These are phyloP conservation scores for Cephus sareptanus DNA, from an alignment of 2,888 invertebrate genomes.

Conservation along the genomic window DNA sequence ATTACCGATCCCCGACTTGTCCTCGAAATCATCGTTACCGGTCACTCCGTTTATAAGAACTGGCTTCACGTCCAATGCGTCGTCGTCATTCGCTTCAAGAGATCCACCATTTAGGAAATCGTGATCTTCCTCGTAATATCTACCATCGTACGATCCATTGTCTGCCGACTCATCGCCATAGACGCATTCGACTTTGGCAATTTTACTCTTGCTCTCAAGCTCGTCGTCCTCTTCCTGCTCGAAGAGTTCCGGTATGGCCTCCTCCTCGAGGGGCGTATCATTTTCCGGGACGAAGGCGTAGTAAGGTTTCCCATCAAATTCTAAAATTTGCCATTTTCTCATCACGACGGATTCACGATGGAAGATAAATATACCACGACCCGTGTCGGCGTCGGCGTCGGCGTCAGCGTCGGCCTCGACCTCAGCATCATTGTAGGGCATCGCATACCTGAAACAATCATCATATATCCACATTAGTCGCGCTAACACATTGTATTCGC, in stretches of 20 bases:
- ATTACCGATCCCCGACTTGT: conserved; percentile 35
- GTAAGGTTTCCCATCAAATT: conserved; percentile 62
- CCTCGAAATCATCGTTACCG: conserved; percentile 8
- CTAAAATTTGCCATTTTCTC: conserved; percentile 64
- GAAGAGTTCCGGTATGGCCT: conserved; percentile 38
- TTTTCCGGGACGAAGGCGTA: conserved; percentile 62
- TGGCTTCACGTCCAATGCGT: conserved; percentile 33
- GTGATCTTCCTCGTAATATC: background rate
- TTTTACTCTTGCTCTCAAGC: conserved; percentile 15
- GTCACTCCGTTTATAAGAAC: conserved; percentile 35
- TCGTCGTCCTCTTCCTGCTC: conserved; percentile 9
- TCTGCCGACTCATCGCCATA: conserved; percentile 24
- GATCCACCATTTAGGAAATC: background rate
- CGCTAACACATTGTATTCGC: too few relatives aligned
- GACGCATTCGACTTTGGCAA: conserved; percentile 25
- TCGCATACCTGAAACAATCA: conserved; percentile 54
- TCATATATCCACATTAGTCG: too few relatives aligned
- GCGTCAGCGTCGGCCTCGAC: conserved; percentile 30
- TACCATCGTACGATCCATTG: background rate
- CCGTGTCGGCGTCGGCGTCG: conserved; percentile 14
- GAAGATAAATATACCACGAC: conserved; percentile 58
- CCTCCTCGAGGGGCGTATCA: conserved; percentile 47
- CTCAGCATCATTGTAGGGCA: too few relatives aligned
- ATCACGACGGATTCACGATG: conserved; percentile 59
- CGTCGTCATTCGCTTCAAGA: conserved; percentile 6